Conservation (phyloP, 2,797 vertebrate species). For the Okamejei kenojei region DNA sequence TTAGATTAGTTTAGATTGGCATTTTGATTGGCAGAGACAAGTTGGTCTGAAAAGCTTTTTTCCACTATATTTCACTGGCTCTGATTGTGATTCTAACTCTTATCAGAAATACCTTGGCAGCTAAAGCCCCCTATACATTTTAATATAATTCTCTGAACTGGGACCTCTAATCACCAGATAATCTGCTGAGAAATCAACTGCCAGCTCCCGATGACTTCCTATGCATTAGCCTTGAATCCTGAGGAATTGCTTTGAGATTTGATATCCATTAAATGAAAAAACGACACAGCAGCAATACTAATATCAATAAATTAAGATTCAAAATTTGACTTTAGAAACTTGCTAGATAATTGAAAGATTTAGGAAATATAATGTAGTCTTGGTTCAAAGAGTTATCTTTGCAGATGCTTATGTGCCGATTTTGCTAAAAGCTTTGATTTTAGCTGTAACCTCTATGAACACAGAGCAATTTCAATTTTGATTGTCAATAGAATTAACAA, state of each 20-base stretch:
- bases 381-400: not conserved
- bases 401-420: not conserved
- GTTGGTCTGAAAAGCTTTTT: too few relatives aligned
- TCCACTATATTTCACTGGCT: too few relatives aligned
- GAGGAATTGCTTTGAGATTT: not conserved
- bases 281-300: not conserved
- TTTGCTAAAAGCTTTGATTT: not conserved
- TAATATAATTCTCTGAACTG: not conserved
- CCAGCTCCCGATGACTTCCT: not conserved
- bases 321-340: not conserved
- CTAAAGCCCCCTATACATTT: not conserved
- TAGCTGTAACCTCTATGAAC: not conserved
- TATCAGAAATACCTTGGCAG: not conserved
- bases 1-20: too few relatives aligned
- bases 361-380: not conserved
- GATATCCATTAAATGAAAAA: not conserved
- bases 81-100: not conserved
- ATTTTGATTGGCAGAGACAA: too few relatives aligned
- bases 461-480: not conserved
- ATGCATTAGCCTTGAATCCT: not conserved
- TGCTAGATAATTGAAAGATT: not conserved
- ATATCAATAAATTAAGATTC: not conserved
- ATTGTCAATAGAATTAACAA: not conserved
- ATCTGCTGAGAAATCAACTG: not conserved
- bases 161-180: not conserved